Base-by-base conservation (phyloP, 2,888 invertebrate species). In the Acanthosepion lycidas region DNA sequence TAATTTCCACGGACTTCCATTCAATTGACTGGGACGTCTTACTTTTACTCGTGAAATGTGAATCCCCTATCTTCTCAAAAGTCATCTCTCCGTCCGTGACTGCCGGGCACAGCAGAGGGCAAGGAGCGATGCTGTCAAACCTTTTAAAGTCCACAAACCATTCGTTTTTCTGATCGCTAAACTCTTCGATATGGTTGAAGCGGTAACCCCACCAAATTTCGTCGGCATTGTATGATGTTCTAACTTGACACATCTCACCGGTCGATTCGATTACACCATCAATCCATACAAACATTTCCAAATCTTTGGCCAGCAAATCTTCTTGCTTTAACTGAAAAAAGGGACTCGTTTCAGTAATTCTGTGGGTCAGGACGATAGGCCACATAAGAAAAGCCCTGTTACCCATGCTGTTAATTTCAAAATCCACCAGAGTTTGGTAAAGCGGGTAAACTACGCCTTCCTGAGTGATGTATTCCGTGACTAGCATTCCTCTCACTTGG, bases 371-470 rank as follows among this genome's bases (percentile, higher is more conserved):
- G 59, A 99, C 99, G 96, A 99, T 99, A 9, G 99, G 99, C 99
- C 99, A 99, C 96, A 99, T 99, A 97, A 99, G 99, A 98, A 99
- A 99, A 95, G 99, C 98, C 94, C 99, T 98, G 97, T 99, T 99
- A 97, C 99, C 99, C 97, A 99, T 98, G 28, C 98, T 98, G 96
- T 99, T 99, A 0, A 99, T 99, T 96, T 99, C 99, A 91, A 99
- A 99, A 3, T 98, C 98, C 97, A 99, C 98, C 97, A 99, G 99
- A 97, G 99, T 98, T 97, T 99, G 99, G 98, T 98, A 99, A 97
- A 99, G 99, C 9, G 99, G 99, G 96, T 99, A 98, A 94, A 98
- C 98, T 97, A 99, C 99, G 48, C 99, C 99, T 97, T 99, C 99
- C 96, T 98, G 98, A 0, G 99, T 98, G 97, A 99, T 98, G 98